Evolutionary conservation across 2,797 vertebrate genomes (phyloP).

Genomic region (Rhinoraja longicauda): DNA sequence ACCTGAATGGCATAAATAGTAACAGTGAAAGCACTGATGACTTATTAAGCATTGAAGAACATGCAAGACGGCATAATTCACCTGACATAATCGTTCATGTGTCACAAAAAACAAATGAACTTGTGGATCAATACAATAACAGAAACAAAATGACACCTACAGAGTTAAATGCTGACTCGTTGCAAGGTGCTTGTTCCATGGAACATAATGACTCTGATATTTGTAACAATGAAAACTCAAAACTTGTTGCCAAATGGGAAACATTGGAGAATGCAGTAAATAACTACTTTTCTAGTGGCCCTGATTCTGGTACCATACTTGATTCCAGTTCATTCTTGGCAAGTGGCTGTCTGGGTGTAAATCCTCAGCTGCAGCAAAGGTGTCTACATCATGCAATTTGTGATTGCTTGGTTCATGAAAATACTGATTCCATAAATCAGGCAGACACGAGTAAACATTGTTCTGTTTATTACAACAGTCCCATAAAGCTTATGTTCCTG

Average conservation of each 20-base stretch:
- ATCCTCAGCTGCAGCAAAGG: not conserved
- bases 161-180: not conserved
- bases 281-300: not conserved
- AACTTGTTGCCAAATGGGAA: not conserved
- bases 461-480: constrained; percentile 71
- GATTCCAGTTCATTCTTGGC: not conserved
- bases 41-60: not conserved
- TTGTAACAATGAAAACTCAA: not conserved
- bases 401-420: not conserved
- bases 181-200: constrained; percentile 1
- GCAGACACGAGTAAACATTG: constrained; percentile 41
- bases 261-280: constrained; percentile 23
- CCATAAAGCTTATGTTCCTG: constrained; percentile 94
- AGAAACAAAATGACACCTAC: not conserved
- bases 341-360: not conserved
- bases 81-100: not conserved
- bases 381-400: not conserved
- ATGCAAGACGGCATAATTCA: not conserved
- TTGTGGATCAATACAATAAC: not conserved
- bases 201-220: not conserved
- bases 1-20: not conserved
- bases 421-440: not conserved
- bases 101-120: constrained; percentile 6
- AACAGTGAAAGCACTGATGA: not conserved
- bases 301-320: not conserved